Evolutionary conservation across 2,797 vertebrate genomes (phyloP).

Genomic region (Eulemur albifrons): DNA sequence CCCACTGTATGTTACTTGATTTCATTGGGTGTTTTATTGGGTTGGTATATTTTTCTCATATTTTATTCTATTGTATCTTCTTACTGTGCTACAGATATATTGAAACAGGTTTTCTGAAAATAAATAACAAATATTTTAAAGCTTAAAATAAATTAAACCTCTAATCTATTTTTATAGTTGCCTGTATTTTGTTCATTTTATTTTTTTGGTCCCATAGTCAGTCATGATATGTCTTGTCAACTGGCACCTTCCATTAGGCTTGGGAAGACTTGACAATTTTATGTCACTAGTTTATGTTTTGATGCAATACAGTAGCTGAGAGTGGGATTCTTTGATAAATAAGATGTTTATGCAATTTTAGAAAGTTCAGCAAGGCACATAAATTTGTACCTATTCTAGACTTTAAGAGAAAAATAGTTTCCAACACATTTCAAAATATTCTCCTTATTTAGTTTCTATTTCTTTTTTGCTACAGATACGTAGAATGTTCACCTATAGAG

Average conservation of each 20-base stretch:
- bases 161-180: neutral
- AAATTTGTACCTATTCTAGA: neutral
- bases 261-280: neutral
- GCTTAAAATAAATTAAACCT: neutral
- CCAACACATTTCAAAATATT: neutral
- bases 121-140: constrained; percentile 38
- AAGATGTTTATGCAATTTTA: neutral
- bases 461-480: neutral
- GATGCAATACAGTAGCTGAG: neutral
- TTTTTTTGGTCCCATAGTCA: neutral
- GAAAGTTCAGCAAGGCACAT: neutral
- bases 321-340: neutral
- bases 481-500: neutral
- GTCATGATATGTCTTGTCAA: neutral
- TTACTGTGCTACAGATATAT: neutral
- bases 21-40: neutral
- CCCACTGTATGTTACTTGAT: neutral
- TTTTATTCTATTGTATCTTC: neutral
- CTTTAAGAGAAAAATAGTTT: neutral
- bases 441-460: neutral
- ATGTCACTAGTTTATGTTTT: constrained; percentile 35
- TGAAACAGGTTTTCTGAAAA: constrained; percentile 1
- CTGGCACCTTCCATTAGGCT: neutral
- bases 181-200: neutral
- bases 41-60: neutral